phyloP scores from a whole-genome alignment of 1,140 invertebrate genomes.

The Phthorimaea operculella region DNA sequence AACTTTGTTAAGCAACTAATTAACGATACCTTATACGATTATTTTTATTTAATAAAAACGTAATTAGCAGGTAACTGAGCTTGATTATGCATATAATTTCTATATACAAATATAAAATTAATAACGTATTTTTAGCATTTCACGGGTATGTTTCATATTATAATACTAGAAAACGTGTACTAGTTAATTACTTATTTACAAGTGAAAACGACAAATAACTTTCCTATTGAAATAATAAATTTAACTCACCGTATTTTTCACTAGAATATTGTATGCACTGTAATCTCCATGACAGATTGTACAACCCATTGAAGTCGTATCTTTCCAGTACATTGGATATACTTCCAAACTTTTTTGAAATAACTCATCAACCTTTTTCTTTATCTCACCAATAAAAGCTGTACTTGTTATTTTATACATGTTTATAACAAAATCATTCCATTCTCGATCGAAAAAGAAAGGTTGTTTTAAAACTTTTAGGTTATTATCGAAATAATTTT shows the following conservation, averaged over 20 bases:
- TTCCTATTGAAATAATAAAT: too few species aligned
- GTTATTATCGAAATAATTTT: conserved; percentile 2
- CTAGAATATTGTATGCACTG: conserved; percentile 28
- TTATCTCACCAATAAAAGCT: conserved; percentile 3
- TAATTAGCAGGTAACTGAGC: too few species aligned
- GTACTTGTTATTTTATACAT: neutral
- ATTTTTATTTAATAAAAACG: too few species aligned
- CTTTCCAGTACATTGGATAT: neutral
- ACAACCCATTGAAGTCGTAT: neutral
- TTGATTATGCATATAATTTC: too few species aligned
- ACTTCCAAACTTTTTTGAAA: neutral
- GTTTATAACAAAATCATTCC: conserved; percentile 12
- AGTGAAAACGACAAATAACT: neutral
- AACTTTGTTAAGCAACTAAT: too few species aligned
- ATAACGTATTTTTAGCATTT: too few species aligned
- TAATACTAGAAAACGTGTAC: too few species aligned
- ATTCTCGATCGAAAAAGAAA: neutral
- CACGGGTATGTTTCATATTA: too few species aligned
- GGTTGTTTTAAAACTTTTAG: neutral
- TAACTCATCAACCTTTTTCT: conserved; percentile 8
- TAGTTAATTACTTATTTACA: neutral
- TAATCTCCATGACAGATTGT: conserved; percentile 31
- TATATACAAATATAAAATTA: too few species aligned
- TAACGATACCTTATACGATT: too few species aligned
- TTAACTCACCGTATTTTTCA: conserved; percentile 16